Percentiles rank a stretch among this genome's conserved stretches.
phyloP scores from a whole-genome alignment of 2,888 invertebrate species.

The Yponomeuta sedellus region DNA sequence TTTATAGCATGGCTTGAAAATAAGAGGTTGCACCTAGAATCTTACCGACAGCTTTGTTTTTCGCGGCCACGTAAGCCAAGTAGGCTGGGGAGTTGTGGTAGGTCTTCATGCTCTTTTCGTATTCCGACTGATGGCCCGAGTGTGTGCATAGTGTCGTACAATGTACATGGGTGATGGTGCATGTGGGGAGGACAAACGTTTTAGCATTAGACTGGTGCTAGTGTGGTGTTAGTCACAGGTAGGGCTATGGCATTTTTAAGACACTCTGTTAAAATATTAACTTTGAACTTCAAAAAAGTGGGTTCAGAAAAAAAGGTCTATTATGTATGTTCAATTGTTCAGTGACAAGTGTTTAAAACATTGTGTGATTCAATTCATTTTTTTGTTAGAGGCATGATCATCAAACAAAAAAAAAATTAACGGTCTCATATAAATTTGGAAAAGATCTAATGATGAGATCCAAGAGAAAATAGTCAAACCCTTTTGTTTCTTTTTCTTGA shows the following conservation, averaged over 20 bases:
- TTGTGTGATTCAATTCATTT: too few species aligned
- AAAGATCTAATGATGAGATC: too few species aligned
- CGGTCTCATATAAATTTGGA: too few species aligned
- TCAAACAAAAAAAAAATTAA: too few species aligned
- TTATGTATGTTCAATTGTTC: too few species aligned
- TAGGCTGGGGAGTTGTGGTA: conserved; percentile 98
- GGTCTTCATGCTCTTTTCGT: conserved; percentile 94
- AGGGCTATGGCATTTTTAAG: not conserved
- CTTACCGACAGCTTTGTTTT: conserved; percentile 90
- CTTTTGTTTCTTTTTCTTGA: too few species aligned
- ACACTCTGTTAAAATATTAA: not conserved
- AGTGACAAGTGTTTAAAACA: too few species aligned
- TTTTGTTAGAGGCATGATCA: too few species aligned
- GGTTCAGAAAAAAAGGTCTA: not conserved
- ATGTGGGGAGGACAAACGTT: conserved; percentile 55
- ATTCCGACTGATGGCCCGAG: conserved; percentile 81
- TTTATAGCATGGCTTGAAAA: too few species aligned
- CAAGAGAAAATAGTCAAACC: too few species aligned
- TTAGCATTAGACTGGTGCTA: conserved; percentile 42
- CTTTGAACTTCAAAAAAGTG: not conserved
- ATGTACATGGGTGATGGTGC: conserved; percentile 43
- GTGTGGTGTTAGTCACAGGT: conserved; percentile 53
- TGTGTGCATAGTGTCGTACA: conserved; percentile 15
- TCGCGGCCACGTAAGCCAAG: conserved; percentile 94
- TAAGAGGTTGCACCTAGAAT: conserved; percentile 20